Evolutionary conservation across 2,888 invertebrate genomes (phyloP), one percentile per base, ranked within the genome.

Genomic region (Pollenia labialis): DNA sequence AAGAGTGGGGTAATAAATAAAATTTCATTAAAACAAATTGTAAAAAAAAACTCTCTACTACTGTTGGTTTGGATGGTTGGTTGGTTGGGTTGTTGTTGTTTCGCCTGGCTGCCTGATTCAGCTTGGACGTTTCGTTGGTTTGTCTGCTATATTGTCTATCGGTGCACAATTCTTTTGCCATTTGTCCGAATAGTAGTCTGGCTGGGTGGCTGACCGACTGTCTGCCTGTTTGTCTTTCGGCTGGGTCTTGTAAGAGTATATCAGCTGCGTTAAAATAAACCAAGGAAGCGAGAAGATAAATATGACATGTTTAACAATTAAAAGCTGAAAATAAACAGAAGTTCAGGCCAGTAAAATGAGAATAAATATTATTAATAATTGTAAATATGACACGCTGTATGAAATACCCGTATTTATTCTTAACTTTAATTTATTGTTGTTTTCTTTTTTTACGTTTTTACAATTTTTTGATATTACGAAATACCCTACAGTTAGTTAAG

Each of bases 261-360:
- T 86, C 87, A 84, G 87, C 87, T 87, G 87, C 68, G 80, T 60
- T 84, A 74, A 87, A 87, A 81, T 81, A 84, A 87, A 87, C 87
- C 87, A 87, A 87, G 87, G 77, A 87, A 84, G 87, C 87, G 83
- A 81, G 87, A 87, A 87, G 87, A 87, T 87, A 87, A 87, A 87
- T 87, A 87, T 87, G 87, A 84, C 87, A 87, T 87, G 87, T 84
- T 84, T 77, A 87, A 84, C 87, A 87, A 87, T 84, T 87, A 84
- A 87, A 84, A 84, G 83, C 87, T 84, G 87, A 87, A 87, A 87
- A 87, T 84, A 87, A 87, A 87, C 84, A 87, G 81, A 87, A 87
- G 83, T 82, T 79, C 79, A 64, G 60, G 69, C 60, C 83, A 84
- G 76, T 68, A 84, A 77, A 83, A 79, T 77, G 40, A 74, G 40